Evolutionary conservation across 2,888 invertebrate species (phyloP).

Genomic region (Oxystoma pomonae): DNA sequence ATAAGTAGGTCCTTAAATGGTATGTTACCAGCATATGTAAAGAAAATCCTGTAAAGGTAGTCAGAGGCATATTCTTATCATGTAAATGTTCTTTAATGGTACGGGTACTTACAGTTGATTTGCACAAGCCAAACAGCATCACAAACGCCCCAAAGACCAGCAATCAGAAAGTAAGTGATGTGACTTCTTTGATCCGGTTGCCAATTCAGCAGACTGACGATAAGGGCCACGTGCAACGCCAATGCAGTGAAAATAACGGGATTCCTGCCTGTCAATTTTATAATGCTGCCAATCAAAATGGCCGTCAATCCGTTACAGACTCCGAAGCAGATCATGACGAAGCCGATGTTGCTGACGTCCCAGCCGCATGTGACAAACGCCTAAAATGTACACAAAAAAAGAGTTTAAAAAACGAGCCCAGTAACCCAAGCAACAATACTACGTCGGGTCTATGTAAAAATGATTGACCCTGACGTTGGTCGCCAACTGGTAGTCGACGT

Average conservation of each 20-base stretch:
- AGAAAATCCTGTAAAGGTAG: too few relatives aligned
- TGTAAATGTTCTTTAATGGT: too few relatives aligned
- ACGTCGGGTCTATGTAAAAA: too few relatives aligned
- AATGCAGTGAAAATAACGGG: conserved; percentile 75
- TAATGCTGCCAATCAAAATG: conserved; percentile 71
- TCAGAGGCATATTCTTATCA: too few relatives aligned
- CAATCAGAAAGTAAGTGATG: conserved; percentile 69
- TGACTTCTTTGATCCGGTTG: conserved; percentile 64
- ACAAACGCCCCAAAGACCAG: conserved; percentile 83
- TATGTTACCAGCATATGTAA: too few relatives aligned
- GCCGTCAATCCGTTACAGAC: conserved; percentile 85
- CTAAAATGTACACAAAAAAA: conserved; percentile 51
- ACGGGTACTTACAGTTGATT: conserved; percentile 77
- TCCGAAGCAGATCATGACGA: conserved; percentile 91
- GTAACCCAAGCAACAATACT: too few relatives aligned
- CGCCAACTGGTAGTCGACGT: too few relatives aligned
- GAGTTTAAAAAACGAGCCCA: too few relatives aligned
- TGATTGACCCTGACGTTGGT: too few relatives aligned
- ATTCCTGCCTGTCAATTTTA: conserved; percentile 74
- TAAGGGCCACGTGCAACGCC: conserved; percentile 64
- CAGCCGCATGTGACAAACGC: conserved; percentile 82
- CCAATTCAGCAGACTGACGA: conserved; percentile 69
- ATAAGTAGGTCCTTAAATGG: too few relatives aligned
- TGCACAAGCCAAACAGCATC: conserved; percentile 92
- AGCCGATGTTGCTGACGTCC: conserved; percentile 88